Conservation (phyloP, 2,888 invertebrate genomes). For the Heliconius ismenius region DNA sequence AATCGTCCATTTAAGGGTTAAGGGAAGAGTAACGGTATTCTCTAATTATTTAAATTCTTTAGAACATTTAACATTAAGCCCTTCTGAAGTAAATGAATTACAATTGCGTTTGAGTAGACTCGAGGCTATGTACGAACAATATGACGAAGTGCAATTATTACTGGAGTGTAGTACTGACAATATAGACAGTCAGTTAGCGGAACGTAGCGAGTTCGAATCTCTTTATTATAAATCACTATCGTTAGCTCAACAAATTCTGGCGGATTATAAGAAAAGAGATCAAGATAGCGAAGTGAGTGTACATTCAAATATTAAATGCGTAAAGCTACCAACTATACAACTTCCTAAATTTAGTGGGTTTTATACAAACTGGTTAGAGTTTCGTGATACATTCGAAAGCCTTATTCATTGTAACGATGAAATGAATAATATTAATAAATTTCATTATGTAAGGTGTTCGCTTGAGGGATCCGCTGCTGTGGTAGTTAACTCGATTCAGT, state of each 20-base stretch:
- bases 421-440: neutral
- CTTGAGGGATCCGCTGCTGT: too few species aligned
- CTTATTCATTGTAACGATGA: neutral
- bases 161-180: conserved; percentile 39
- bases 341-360: neutral
- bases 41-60: conserved; percentile 32
- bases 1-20: too few species aligned
- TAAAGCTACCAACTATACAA: neutral
- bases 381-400: neutral
- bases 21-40: too few species aligned
- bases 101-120: conserved; percentile 42
- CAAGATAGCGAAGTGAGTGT: too few species aligned
- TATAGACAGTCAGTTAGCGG: conserved; percentile 40
- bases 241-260: conserved; percentile 2
- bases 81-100: conserved; percentile 36
- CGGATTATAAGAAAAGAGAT: too few species aligned
- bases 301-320: too few species aligned
- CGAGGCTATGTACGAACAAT: conserved; percentile 40
- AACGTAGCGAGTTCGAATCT: conserved; percentile 29
- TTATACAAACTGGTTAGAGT: neutral
- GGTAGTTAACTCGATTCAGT: conserved; percentile 27
- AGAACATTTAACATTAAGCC: conserved; percentile 16
- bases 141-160: conserved; percentile 44
- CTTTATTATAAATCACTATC: conserved; percentile 31
- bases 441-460: too few species aligned